A percentile compares a stretch with the other conserved stretches of the same genome.
Evolutionary conservation across 2,113 vertebrate species (phyloP).

Genomic region (Psettodes erumei): DNA sequence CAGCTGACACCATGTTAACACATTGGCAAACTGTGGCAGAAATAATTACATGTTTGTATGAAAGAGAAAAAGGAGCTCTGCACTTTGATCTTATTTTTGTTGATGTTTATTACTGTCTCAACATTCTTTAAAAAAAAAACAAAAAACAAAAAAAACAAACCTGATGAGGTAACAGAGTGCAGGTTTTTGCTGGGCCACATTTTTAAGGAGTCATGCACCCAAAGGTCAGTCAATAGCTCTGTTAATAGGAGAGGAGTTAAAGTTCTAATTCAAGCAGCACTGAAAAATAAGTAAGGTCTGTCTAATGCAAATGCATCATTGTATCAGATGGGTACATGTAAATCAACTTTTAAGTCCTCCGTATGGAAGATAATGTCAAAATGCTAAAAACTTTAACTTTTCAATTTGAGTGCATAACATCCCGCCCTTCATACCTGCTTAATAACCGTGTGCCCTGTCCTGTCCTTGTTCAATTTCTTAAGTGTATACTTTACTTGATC

Average conservation of each 20-base stretch:
- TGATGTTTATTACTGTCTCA: background rate
- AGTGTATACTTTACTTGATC: background rate
- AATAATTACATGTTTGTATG: background rate
- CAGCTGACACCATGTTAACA: background rate
- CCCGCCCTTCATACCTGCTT: background rate
- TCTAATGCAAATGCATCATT: no score
- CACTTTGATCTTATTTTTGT: no score
- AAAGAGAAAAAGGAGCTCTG: background rate
- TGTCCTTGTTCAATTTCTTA: conserved; percentile 11
- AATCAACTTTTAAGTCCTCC: background rate
- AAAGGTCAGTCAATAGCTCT: background rate
- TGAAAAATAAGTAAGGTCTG: background rate
- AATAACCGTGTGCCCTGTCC: background rate
- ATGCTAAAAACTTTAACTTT: no score
- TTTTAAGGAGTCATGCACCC: background rate
- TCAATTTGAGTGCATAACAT: background rate
- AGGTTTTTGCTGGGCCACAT: background rate
- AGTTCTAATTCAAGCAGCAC: background rate
- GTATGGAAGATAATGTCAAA: background rate
- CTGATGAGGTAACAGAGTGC: background rate
- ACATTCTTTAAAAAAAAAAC: background rate
- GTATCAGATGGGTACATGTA: background rate
- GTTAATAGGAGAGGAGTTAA: background rate
- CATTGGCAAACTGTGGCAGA: background rate
- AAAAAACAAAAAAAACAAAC: no score